Base-by-base conservation (phyloP, 2,888 invertebrate species). In the Gymnocheta viridis region DNA sequence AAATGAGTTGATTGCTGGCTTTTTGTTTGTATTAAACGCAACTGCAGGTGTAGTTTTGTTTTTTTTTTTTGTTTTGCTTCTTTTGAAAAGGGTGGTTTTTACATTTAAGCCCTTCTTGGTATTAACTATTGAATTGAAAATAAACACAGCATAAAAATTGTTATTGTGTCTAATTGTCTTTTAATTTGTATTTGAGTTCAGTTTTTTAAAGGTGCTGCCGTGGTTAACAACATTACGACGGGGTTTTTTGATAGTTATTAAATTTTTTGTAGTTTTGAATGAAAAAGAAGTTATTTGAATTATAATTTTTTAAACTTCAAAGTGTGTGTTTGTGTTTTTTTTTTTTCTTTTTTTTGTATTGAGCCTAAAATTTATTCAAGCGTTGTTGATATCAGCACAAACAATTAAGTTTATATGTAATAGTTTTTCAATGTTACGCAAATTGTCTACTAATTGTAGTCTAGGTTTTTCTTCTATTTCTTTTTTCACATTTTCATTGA, bases 51-150 rank as follows among this genome's bases (percentile, higher is more conserved):
- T 38, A 72, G 38, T 38, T 12, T 56, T n/a, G 54, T 19, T 41
- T 49, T 54, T 74, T 38, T n/a, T n/a, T n/a, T n/a, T n/a, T n/a
- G n/a, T n/a, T n/a, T n/a, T n/a, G n/a, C 9, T 51, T 10, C 38
- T 35, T 41, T 29, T 32, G 0, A 19, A 49, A 60, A 62, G 41
- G 60, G 84, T 35, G 38, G 76, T 27, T 84, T 73, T 66, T 41
- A 66, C 32, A 27, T 77, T 84, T 84, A 84, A 84, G 84, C 84
- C 84, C 73, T 84, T 81, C 81, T 84, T 84, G 67, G 72, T 35
- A 64, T 54, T 66, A 66, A 66, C 64, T 62, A 58, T 56, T 62
- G 27, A 35, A 29, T 67, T 12, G 47, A 19, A 69, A 56, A 62
- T 22, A 47, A 35, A 54, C 24, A 24, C 32, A 22, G 32, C 7